Percentiles rank a stretch among this genome's conserved stretches.
Conservation (phyloP, 2,888 invertebrate species). For the Zygothrica quintamaculata region DNA sequence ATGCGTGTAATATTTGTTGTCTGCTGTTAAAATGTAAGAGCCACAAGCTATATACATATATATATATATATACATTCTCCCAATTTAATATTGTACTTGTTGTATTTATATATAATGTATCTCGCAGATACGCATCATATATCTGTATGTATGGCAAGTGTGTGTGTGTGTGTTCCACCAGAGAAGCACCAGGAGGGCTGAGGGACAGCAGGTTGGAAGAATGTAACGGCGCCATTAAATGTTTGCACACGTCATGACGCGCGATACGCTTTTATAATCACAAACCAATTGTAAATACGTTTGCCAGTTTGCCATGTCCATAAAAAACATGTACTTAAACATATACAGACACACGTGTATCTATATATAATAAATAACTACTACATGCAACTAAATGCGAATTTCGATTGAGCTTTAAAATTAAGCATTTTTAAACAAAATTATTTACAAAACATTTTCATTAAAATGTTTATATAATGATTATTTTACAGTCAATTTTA, state of each 20-base stretch:
- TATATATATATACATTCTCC: conserved; percentile 23
- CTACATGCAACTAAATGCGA: too few relatives aligned
- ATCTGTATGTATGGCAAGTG: conserved; percentile 58
- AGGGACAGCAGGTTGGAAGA: conserved; percentile 17
- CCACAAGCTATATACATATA: conserved; percentile 22
- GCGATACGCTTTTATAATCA: conserved; percentile 82
- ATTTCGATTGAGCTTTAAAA: too few relatives aligned
- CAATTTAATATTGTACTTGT: conserved; percentile 24
- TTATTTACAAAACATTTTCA: too few relatives aligned
- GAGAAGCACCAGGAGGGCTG: not conserved
- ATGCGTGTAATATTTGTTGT: conserved; percentile 76
- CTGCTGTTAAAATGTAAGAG: conserved; percentile 51
- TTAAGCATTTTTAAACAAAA: too few relatives aligned
- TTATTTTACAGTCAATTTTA: too few relatives aligned
- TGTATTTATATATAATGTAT: conserved; percentile 70
- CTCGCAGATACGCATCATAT: conserved; percentile 80
- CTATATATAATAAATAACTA: too few relatives aligned
- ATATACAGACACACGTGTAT: conserved; percentile 6
- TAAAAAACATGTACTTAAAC: conserved; percentile 14
- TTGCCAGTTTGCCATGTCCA: conserved; percentile 33
- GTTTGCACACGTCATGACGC: conserved; percentile 83
- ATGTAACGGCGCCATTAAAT: conserved; percentile 73
- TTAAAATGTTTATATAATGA: too few relatives aligned
- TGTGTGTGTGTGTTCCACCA: too few relatives aligned
- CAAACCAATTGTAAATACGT: conserved; percentile 75